These are phyloP conservation scores for Agrochola circellaris DNA, from an alignment of 2,888 invertebrate genomes.

Conservation along the genomic window DNA sequence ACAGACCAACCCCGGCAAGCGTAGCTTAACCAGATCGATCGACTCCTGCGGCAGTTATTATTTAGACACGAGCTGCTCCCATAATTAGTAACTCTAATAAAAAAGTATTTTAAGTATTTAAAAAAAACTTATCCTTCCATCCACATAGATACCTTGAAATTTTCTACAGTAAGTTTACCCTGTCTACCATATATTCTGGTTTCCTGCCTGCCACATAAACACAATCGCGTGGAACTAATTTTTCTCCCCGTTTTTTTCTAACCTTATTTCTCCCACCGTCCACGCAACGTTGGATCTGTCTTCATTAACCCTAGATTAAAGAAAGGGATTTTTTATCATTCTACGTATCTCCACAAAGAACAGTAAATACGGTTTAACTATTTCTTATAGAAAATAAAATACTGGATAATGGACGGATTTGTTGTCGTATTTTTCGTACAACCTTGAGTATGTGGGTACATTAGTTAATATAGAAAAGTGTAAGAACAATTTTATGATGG, in stretches of 20 bases:
- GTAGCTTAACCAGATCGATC: no score
- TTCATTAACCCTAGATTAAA: slow-evolving; percentile 68
- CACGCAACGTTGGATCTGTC: slow-evolving; percentile 61
- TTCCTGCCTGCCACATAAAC: slow-evolving; percentile 29
- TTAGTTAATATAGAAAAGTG: background rate
- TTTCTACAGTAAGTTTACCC: background rate
- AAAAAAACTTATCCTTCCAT: no score
- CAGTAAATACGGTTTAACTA: slow-evolving; percentile 41
- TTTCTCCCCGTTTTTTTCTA: slow-evolving; percentile 32
- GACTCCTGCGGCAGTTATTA: no score
- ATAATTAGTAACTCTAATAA: no score
- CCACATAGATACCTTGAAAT: background rate
- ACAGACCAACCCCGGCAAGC: no score
- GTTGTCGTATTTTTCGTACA: background rate
- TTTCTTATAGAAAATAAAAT: slow-evolving; percentile 38
- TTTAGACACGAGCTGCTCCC: no score
- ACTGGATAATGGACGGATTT: slow-evolving; percentile 16
- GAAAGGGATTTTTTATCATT: slow-evolving; percentile 51
- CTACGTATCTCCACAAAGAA: slow-evolving; percentile 22
- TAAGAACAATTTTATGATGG: background rate
- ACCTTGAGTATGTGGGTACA: slow-evolving; percentile 1
- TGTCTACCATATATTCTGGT: slow-evolving; percentile 15
- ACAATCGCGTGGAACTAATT: slow-evolving; percentile 10
- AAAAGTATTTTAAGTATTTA: no score
- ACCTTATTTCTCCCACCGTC: slow-evolving; percentile 22